Base-by-base conservation (phyloP, 2,888 invertebrate species). In the Dugesia japonica region DNA sequence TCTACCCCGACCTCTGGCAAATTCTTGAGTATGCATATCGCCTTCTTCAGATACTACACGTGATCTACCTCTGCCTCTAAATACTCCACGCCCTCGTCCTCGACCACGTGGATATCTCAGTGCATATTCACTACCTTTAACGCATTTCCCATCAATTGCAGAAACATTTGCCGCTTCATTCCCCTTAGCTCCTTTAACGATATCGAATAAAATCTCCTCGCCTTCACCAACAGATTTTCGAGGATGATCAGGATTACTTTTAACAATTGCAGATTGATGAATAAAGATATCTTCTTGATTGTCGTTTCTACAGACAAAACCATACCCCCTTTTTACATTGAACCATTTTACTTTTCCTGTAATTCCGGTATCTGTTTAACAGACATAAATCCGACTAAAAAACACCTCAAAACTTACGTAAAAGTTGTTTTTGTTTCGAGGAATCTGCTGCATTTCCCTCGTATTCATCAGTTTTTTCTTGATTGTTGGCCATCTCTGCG, bases 291-390 rank as follows among this genome's bases (percentile, higher is more conserved):
- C 56, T n/a, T 56, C 56, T 4, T n/a, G 4, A 7, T n/a, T 56
- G 23, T 56, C 56, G 17, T 56, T n/a, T 56, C 56, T 4, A 56
- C 56, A 56, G n/a, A 56, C 56, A 56, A 56, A 56, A 56, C 56
- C 56, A 56, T 56, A 56, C 17, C 56, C 23, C 1, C n/a, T 4
- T n/a, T 56, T 56, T 7, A 56, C 56, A 56, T 56, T 56, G 56
- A 56, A 56, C 56, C 56, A 56, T 56, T 56, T 56, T n/a, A 56
- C 56, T 7, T n/a, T 56, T 4, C 56, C 56, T n/a, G 91, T 91
- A 85, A 97, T 94, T 38, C 38, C 17, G 13, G 38, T 38, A 38
- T 17, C 38, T 38, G n/a, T n/a, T n/a, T n/a, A n/a, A n/a, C n/a
- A n/a, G n/a, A n/a, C n/a, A n/a, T n/a, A n/a, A n/a, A n/a, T n/a